Evolutionary conservation across 2,113 vertebrate genomes (phyloP).

Genomic region (Asarcornis scutulata): DNA sequence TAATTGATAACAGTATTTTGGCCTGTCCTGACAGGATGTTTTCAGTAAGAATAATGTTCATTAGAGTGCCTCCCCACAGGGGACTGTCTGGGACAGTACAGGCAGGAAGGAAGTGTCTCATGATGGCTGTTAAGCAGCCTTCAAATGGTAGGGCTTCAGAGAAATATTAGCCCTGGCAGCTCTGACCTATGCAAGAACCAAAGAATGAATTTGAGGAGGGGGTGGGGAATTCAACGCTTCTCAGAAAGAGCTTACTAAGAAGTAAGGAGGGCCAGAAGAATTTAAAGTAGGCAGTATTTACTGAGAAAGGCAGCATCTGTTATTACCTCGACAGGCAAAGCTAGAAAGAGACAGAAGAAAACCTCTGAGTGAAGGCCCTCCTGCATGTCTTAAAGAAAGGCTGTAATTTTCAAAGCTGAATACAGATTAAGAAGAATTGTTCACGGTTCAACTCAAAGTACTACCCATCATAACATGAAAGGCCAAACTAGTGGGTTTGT

Average conservation of each 20-base stretch:
- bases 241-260: not conserved
- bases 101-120: constrained; percentile 69
- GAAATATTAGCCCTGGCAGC: constrained; percentile 10
- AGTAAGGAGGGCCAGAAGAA: not conserved
- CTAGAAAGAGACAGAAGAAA: not conserved
- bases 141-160: constrained; percentile 54
- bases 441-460: not conserved
- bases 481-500: not conserved
- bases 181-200: not conserved
- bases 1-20: constrained; percentile 71
- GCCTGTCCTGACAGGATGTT: constrained; percentile 61
- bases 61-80: constrained; percentile 64
- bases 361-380: not conserved
- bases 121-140: constrained; percentile 22
- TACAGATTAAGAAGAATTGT: not conserved
- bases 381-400: not conserved
- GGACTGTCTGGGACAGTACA: constrained; percentile 63
- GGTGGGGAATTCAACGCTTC: not conserved
- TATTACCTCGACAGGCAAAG: not conserved
- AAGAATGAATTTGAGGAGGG: not conserved
- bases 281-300: not conserved
- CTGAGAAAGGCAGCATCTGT: not conserved
- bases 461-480: not conserved
- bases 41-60: constrained; percentile 65
- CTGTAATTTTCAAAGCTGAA: not conserved